phyloP scores from a whole-genome alignment of 2,888 invertebrate genomes.

The Diadegma fenestrale region DNA sequence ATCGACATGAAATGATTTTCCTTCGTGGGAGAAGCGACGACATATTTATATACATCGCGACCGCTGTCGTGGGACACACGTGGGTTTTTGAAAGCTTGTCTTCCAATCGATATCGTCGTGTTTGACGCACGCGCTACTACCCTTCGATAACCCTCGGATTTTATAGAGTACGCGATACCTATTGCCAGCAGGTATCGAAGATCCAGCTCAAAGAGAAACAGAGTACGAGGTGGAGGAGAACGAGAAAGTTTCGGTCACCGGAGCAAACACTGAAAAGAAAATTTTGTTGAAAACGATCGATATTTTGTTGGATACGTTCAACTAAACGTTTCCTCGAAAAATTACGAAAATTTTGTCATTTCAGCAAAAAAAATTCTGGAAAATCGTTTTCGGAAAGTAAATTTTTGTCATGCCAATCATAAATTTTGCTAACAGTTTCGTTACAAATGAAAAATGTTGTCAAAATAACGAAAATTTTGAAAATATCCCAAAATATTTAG shows the following conservation, averaged over 20 bases:
- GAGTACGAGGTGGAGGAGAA: slow-evolving; percentile 50
- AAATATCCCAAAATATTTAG: too few species aligned
- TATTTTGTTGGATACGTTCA: too few species aligned
- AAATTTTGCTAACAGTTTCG: too few species aligned
- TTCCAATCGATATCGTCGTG: slow-evolving; percentile 57
- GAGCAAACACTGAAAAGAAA: too few species aligned
- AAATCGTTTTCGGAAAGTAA: too few species aligned
- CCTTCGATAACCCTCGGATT: slow-evolving; percentile 36
- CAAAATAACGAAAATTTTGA: too few species aligned
- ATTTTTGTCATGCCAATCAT: too few species aligned
- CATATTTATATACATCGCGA: slow-evolving; percentile 27
- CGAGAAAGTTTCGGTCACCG: slow-evolving; percentile 22
- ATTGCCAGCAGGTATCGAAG: slow-evolving; percentile 5
- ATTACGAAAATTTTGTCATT: too few species aligned
- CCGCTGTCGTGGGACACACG: slow-evolving; percentile 41
- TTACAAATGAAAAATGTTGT: too few species aligned
- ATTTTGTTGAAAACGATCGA: too few species aligned
- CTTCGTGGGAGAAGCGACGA: slow-evolving; percentile 28
- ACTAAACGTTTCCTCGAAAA: too few species aligned
- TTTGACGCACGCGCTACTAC: slow-evolving; percentile 63
- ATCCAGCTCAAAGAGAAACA: slow-evolving; percentile 37
- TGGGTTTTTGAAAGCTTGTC: slow-evolving; percentile 56
- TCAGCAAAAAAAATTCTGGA: too few species aligned
- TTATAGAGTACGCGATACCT: background rate
- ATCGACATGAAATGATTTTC: slow-evolving; percentile 52